Percentiles rank a stretch among this genome's conserved stretches.
phyloP scores from a whole-genome alignment of 1,140 invertebrate species.

The Mylabris phalerata region DNA sequence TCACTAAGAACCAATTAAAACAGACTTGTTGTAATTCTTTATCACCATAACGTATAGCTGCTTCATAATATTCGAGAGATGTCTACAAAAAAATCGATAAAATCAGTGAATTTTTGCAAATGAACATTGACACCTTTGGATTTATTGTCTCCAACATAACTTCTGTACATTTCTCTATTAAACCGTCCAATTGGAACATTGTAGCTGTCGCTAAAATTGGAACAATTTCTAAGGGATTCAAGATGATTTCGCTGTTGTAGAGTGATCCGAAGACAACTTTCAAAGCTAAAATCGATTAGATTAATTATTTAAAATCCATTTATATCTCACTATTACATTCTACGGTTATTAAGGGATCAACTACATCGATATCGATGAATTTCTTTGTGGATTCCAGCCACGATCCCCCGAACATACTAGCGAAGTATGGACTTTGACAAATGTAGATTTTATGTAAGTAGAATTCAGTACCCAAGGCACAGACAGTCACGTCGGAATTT shows the following conservation, averaged over 20 bases:
- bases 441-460: constrained; percentile 73
- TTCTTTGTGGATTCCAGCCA: constrained; percentile 69
- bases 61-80: constrained; percentile 62
- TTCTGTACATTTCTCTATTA: constrained; percentile 68
- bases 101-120: background rate
- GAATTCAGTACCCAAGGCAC: constrained; percentile 66
- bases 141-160: constrained; percentile 74
- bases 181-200: constrained; percentile 65
- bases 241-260: constrained; percentile 68
- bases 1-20: constrained; percentile 63
- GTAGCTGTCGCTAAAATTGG: constrained; percentile 68
- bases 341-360: constrained; percentile 66
- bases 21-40: constrained; percentile 54
- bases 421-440: constrained; percentile 75
- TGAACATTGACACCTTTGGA: constrained; percentile 41
- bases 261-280: constrained; percentile 69
- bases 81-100: constrained; percentile 47
- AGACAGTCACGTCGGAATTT: constrained; percentile 69
- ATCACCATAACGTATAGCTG: constrained; percentile 61
- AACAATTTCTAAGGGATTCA: constrained; percentile 64
- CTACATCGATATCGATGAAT: constrained; percentile 62
- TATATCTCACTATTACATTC: constrained; percentile 48
- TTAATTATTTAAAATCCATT: background rate
- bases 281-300: constrained; percentile 46
- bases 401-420: constrained; percentile 76